Base-by-base conservation (phyloP, 2,113 vertebrate species). In the Thamnophis sirtalis region DNA sequence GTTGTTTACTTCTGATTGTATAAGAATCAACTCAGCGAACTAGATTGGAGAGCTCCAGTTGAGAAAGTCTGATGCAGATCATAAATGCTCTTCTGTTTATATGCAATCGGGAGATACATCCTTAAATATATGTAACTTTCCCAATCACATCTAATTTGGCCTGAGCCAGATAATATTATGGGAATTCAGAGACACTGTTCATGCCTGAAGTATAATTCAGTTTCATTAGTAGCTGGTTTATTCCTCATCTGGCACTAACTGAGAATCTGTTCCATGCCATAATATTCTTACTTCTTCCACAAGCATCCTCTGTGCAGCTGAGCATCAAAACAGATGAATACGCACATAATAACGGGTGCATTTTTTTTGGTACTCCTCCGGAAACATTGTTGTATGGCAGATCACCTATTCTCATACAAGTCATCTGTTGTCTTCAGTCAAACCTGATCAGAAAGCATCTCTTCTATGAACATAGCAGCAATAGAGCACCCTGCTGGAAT, bases 261-360 rank as follows among this genome's bases (percentile, higher is more conserved):
- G 91, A 92, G 48, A 89, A 92, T 43, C 91, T 26, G 54, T 86
- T 86, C 80, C 88, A 86, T 24, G n/a, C 21, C 56, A 85, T 89
- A 92, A 89, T 15, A 22, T 80, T 92, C 87, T 53, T 89, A 89
- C 80, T 56, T 92, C 80, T 38, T n/a, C 68, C 43, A 48, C 73
- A 89, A 56, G n/a, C 22, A 26, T 51, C 15, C 19, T 89, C 22
- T 89, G 13, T 43, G 55, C 87, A 89, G 28, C 48, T 13, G 48
- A 49, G 38, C 53, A 89, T 43, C 22, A 11, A 85, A 49, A 89
- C 54, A 28, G 33, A 89, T 86, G 88, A 49, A 92, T 92, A 48
- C 84, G 28, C 28, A 84, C 26, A 55, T 84, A 54, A 89, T 55
- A 86, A 89, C 53, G 21, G 55, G 7, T 0, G 3, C 54, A 4